Base-by-base conservation (phyloP, 2,113 vertebrate genomes). In the Chaetodon trifascialis region DNA sequence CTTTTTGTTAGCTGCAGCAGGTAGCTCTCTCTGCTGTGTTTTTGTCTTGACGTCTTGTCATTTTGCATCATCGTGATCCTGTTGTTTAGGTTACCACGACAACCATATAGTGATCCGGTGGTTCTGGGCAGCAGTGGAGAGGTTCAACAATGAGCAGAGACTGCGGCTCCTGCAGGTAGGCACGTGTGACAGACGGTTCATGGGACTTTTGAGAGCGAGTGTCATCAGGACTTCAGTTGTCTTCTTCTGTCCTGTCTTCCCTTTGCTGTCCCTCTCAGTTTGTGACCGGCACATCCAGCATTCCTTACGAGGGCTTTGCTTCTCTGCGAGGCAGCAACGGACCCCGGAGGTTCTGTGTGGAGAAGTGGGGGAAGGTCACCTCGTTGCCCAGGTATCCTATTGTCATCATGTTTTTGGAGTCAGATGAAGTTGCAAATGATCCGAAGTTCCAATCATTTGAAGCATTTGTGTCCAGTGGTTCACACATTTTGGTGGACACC, bases 311-410 rank as follows among this genome's bases (percentile, higher is more conserved):
- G 93, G 97, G 97, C 38, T 99, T 99, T 66, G 97, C 97, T 14
- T 96, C 97, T 58, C 95, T 99, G 4, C 94, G 97, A 56, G 97
- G 97, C 38, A 99, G 97, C 93, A 98, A 98, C 0, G 97, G 97
- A 51, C 97, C 97, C 0, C 95, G 97, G 56, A 94, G 97, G 73
- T 99, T 99, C 93, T 99, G 97, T 36, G 97, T 99, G 83, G 97
- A 99, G 89, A 98, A 98, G 91, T 99, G 97, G 97, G 97, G 97
- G 4, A 98, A 98, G 92, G 96, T 98, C 92, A 97, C 97, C 0
- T 95, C 97, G 30, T 94, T 99, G 81, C 97, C 97, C 89, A 97
- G 97, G 97, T 99, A 95, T 30, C 30, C 30, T 3, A 30, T 30
- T 30, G 30, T 30, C 3, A 30, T 30, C 30, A 30, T 30, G 30